These are phyloP conservation scores for Drosophila borborema DNA, from an alignment of 2,888 invertebrate species.

Conservation along the genomic window DNA sequence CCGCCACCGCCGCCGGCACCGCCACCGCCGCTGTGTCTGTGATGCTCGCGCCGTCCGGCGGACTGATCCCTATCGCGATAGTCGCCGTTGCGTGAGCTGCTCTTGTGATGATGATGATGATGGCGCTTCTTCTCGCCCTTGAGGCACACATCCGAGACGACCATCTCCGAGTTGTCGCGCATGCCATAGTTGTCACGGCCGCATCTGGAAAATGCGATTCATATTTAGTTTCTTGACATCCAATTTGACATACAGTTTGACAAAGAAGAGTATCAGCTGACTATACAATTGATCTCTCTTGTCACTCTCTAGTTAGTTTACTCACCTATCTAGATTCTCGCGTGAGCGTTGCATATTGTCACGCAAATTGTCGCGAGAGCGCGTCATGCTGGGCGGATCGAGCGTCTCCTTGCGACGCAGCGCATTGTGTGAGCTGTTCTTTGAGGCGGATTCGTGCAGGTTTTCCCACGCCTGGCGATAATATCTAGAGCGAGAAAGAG, in stretches of 20 bases:
- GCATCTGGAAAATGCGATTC: constrained; percentile 57
- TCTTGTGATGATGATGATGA: constrained; percentile 85
- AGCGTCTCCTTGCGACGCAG: constrained; percentile 90
- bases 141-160: constrained; percentile 88
- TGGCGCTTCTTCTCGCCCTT: constrained; percentile 85
- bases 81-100: constrained; percentile 84
- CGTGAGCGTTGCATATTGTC: constrained; percentile 85
- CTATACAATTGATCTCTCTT: not conserved
- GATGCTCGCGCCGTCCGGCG: constrained; percentile 84
- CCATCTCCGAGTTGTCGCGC: constrained; percentile 91
- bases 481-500: constrained; percentile 85
- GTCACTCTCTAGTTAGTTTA: not conserved
- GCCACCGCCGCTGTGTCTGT: constrained; percentile 83
- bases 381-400: constrained; percentile 87
- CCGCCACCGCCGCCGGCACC: constrained; percentile 81
- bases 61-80: constrained; percentile 84
- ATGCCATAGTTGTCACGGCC: constrained; percentile 86
- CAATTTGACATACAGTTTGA: not conserved
- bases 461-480: constrained; percentile 98
- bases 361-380: constrained; percentile 83
- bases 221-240: not conserved
- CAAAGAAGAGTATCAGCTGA: not conserved
- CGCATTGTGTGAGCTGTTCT: constrained; percentile 87
- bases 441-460: constrained; percentile 92
- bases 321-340: constrained; percentile 84